Evolutionary conservation across 2,113 vertebrate genomes (phyloP), one percentile per base, ranked within the genome.

Genomic region (Crotalus helleri): DNA sequence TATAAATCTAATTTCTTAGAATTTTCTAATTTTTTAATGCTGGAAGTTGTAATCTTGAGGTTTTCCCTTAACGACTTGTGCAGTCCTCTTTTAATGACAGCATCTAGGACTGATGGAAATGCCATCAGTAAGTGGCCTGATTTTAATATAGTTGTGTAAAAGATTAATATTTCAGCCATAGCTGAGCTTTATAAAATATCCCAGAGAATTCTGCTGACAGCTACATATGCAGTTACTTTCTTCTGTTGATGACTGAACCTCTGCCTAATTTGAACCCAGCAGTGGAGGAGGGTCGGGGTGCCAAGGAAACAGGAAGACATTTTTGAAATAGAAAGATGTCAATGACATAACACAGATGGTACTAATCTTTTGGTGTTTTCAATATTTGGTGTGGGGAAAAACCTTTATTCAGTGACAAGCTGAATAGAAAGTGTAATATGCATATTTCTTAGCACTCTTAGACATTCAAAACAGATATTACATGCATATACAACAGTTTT

Each of bases 361-460:
- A 90, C 46, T 29, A 58, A 59, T 49, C 61, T 90, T 90, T 89
- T 90, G 89, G 74, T 81, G 74, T 81, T 81, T 64, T 51, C 59
- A 51, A 64, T 64, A 90, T 69, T 90, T 26, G 61, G 59, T 69
- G 49, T 64, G 89, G 15, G 19, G 29, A n/a, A 8, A 88, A 33
- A 88, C 51, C 88, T 39, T 58, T 58, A 58, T 24, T 46, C 21
- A 46, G 88, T 29, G 26, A 64, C 89, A 90, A 29, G 57, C 33
- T 64, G 58, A 33, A 81, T 21, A 44, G 24, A 90, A 90, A 90
- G 44, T 69, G 39, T 46, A 90, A 49, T n/a, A 29, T 90, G 49
- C 6, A 94, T 90, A 91, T 85, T n/a, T 59, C 54, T 44, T 9
- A 55, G 90, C 89, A 58, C 11, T 94, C 81, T 49, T 53, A 55